These are phyloP conservation scores for Lepilemur septentrionalis DNA, from an alignment of 2,797 vertebrate species.

Conservation along the genomic window DNA sequence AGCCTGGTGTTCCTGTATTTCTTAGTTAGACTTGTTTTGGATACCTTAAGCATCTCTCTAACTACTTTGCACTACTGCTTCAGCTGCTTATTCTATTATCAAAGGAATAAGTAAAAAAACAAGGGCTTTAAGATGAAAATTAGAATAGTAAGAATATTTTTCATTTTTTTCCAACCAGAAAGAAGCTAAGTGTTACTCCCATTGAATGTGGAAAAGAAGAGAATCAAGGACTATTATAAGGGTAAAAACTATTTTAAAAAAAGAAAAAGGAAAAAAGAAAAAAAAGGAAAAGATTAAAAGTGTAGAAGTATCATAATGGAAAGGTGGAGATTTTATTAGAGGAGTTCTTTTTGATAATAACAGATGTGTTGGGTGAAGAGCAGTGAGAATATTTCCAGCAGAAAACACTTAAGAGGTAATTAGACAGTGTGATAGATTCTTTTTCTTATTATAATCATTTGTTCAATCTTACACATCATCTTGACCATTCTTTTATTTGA, in stretches of 20 bases:
- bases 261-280: background rate
- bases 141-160: background rate
- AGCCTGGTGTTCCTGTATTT: background rate
- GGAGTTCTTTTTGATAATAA: background rate
- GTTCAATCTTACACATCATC: background rate
- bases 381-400: background rate
- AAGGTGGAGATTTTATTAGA: background rate
- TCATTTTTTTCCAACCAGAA: background rate
- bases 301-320: background rate
- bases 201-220: background rate
- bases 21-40: background rate
- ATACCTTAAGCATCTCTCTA: background rate
- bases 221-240: background rate
- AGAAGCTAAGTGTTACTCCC: background rate
- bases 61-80: background rate
- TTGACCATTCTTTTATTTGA: background rate
- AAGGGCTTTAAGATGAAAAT: slow-evolving; percentile 4
- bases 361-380: background rate
- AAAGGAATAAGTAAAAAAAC: background rate
- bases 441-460: background rate
- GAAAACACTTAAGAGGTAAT: background rate
- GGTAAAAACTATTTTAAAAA: background rate
- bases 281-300: background rate
- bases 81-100: background rate
- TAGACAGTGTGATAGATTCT: background rate